These are phyloP conservation scores for Saturnia pavonia DNA, from an alignment of 2,888 invertebrate genomes.

Conservation along the genomic window DNA sequence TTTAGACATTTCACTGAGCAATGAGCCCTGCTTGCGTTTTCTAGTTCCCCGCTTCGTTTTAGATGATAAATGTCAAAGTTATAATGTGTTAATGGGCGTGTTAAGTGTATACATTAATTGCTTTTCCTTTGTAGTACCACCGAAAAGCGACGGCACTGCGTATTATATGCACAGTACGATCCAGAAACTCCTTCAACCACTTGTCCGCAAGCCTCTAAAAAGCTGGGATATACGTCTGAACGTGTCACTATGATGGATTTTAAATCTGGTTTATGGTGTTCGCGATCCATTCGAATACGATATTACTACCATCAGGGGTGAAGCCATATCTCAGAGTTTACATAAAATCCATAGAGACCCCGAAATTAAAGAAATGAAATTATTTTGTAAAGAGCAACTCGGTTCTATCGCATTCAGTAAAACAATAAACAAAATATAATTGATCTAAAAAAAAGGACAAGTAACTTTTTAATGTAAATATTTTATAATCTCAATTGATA, in stretches of 20 bases:
- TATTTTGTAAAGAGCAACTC: background rate
- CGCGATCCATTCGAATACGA: no score
- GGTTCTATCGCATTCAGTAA: background rate
- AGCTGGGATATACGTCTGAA: no score
- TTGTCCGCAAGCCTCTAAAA: no score
- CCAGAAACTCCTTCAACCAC: no score
- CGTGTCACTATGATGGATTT: no score
- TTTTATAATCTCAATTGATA: no score
- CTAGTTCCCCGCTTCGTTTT: background rate
- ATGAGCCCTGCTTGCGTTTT: constrained; percentile 1
- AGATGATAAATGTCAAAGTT: background rate
- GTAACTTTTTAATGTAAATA: no score
- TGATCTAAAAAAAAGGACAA: background rate
- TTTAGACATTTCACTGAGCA: constrained; percentile 2
- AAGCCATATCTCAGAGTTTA: background rate
- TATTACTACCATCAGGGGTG: background rate
- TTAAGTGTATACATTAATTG: background rate
- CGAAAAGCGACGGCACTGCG: no score
- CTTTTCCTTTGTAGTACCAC: no score
- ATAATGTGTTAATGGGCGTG: background rate
- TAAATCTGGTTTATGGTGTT: no score
- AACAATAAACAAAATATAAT: background rate
- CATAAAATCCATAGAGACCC: background rate
- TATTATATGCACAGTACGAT: no score
- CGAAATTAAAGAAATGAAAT: background rate